Percentiles rank a stretch among this genome's conserved stretches.
Conservation (phyloP, 2,797 vertebrate genomes). For the Cuniculus paca region DNA sequence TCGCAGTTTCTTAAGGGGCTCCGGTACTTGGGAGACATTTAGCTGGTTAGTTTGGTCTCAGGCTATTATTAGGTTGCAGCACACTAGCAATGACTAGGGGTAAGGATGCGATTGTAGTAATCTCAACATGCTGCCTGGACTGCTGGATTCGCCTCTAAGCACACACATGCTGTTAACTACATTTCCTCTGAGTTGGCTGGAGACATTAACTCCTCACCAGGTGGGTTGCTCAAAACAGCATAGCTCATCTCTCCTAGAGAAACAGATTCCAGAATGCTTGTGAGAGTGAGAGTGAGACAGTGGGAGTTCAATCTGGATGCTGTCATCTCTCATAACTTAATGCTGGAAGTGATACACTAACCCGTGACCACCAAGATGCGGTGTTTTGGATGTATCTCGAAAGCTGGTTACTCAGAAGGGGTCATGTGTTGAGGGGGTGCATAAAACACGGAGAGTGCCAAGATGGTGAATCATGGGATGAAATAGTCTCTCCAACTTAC, state of each 20-base stretch:
- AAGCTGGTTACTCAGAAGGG: neutral
- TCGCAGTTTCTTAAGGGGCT: neutral
- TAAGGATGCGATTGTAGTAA: neutral
- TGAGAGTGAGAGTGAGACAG: neutral
- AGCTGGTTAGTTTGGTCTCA: neutral
- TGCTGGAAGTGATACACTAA: neutral
- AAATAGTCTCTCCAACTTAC: neutral
- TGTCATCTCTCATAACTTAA: neutral
- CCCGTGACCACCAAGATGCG: neutral
- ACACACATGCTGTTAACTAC: neutral
- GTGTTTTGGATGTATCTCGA: neutral
- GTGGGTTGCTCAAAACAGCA: neutral
- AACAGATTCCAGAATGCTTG: neutral
- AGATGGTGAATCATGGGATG: neutral
- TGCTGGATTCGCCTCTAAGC: neutral
- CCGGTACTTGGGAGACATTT: neutral
- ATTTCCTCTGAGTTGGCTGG: neutral
- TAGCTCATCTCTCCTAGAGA: neutral
- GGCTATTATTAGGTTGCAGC: neutral
- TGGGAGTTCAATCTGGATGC: neutral
- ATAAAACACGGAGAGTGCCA: neutral
- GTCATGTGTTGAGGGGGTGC: neutral
- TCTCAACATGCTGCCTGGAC: neutral
- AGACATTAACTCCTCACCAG: neutral
- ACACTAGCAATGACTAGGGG: accelerated